Conservation (phyloP, 2,888 invertebrate species). For the Sisyra terminalis region DNA sequence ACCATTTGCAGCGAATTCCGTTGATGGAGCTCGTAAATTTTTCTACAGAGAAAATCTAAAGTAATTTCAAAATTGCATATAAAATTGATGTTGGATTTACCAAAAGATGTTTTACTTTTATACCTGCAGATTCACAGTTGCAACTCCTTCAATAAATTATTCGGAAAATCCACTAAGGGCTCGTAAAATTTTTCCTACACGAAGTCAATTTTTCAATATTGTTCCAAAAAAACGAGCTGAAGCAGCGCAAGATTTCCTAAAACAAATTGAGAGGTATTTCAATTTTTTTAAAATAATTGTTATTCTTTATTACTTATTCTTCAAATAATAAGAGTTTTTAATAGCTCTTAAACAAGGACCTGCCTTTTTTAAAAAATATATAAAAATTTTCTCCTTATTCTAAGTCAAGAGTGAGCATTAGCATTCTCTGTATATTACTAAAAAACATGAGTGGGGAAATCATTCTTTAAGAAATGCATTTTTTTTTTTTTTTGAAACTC, state of each 20-base stretch:
- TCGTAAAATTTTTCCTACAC: slow-evolving; percentile 1
- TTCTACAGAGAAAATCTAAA: slow-evolving; percentile 19
- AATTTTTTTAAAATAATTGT: too few species aligned
- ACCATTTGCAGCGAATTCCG: slow-evolving; percentile 15
- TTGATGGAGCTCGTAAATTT: slow-evolving; percentile 15
- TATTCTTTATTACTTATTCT: too few species aligned
- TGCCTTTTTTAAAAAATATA: too few species aligned
- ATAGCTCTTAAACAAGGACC: too few species aligned
- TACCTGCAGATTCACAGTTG: neutral
- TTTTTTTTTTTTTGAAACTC: too few species aligned
- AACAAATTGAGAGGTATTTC: neutral
- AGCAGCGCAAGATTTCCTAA: neutral
- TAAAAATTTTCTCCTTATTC: too few species aligned
- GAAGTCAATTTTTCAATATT: slow-evolving; percentile 2
- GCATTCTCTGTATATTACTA: too few species aligned
- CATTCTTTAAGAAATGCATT: too few species aligned
- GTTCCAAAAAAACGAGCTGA: neutral
- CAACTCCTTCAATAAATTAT: slow-evolving; percentile 1
- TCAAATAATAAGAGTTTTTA: too few species aligned
- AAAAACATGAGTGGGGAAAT: too few species aligned
- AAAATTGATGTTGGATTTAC: neutral
- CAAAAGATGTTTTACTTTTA: neutral
- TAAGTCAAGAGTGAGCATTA: too few species aligned
- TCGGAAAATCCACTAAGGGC: slow-evolving; percentile 1
- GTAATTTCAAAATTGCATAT: slow-evolving; percentile 14